phyloP scores from a whole-genome alignment of 2,888 invertebrate genomes.

The Microlaimidae sp. region DNA sequence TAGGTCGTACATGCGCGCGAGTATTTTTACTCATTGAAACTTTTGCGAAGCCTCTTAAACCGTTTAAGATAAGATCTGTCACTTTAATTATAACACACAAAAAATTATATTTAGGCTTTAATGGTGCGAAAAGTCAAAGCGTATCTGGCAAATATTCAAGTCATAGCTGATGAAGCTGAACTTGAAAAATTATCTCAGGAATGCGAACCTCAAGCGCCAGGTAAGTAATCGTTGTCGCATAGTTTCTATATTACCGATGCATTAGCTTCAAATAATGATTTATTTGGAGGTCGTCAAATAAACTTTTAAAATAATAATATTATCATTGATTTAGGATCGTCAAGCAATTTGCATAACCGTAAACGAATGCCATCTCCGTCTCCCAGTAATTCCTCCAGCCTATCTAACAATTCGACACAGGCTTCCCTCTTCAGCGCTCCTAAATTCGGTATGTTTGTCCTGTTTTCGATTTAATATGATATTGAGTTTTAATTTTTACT shows the following conservation, averaged over 20 bases:
- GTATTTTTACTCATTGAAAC: not conserved
- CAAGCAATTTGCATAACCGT: no score
- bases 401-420: slow-evolving; percentile 55
- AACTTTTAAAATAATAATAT: no score
- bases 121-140: slow-evolving; percentile 93
- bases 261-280: no score
- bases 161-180: slow-evolving; percentile 73
- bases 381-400: slow-evolving; percentile 57
- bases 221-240: no score
- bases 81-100: not conserved
- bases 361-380: slow-evolving; percentile 72
- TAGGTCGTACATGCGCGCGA: not conserved
- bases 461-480: no score
- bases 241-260: no score
- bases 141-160: slow-evolving; percentile 76
- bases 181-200: slow-evolving; percentile 71
- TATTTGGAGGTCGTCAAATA: no score
- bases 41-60: not conserved
- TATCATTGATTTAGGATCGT: no score
- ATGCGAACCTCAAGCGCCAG: slow-evolving; percentile 50
- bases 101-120: slow-evolving; percentile 50
- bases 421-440: not conserved
- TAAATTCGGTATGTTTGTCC: not conserved
- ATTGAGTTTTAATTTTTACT: no score
- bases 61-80: no score